phyloP scores from a whole-genome alignment of 1,140 invertebrate genomes.

The Drusus annulatus region DNA sequence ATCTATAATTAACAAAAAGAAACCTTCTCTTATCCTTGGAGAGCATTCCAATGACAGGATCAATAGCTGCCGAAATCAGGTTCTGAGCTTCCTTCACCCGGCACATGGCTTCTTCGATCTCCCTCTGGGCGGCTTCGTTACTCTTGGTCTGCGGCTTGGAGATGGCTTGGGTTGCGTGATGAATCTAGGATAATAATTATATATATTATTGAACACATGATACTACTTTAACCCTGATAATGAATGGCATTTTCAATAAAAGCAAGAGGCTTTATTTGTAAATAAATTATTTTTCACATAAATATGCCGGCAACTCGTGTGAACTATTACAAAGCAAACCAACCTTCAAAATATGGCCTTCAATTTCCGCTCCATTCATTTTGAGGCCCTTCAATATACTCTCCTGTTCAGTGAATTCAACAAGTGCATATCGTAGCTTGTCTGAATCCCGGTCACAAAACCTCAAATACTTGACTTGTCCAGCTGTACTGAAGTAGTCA shows the following conservation, averaged over 20 bases:
- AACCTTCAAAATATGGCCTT: constrained; percentile 73
- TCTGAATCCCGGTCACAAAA: constrained; percentile 90
- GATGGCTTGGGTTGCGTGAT: constrained; percentile 92
- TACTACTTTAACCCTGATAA: too few relatives aligned
- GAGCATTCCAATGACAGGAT: constrained; percentile 88
- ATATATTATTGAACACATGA: background rate
- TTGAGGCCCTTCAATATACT: constrained; percentile 91
- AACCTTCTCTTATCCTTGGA: constrained; percentile 86
- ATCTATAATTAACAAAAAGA: constrained; percentile 57
- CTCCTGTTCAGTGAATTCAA: constrained; percentile 95
- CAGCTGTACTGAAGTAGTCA: constrained; percentile 88
- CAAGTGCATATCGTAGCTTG: constrained; percentile 83
- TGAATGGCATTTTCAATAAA: too few relatives aligned
- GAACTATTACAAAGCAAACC: background rate
- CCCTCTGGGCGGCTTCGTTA: constrained; percentile 93
- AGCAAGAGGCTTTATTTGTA: background rate
- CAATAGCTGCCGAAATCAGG: constrained; percentile 92
- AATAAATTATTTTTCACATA: background rate
- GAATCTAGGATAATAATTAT: constrained; percentile 73
- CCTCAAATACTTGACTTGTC: constrained; percentile 96
- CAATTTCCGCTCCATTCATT: constrained; percentile 84
- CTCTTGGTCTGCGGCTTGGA: constrained; percentile 94
- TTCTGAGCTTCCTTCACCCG: constrained; percentile 96
- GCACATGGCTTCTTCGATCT: constrained; percentile 98
- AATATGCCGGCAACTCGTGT: background rate